Conservation (phyloP, 2,888 invertebrate species). For the Volucella zonaria region DNA sequence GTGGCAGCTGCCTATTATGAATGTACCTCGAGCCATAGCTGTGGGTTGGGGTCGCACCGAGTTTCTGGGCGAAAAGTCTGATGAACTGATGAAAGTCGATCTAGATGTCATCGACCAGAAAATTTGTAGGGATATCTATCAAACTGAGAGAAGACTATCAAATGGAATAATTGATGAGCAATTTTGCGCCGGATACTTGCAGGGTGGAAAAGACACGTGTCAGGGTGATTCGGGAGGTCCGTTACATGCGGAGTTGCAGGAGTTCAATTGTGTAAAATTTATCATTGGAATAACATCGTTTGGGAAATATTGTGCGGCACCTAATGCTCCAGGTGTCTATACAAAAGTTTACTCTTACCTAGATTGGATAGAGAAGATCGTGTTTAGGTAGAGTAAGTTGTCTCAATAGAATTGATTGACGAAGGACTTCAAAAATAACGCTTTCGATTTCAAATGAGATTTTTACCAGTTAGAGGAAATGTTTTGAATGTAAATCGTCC, state of each 20-base stretch:
- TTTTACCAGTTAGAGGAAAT: too few species aligned
- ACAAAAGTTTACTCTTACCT: slow-evolving; percentile 80
- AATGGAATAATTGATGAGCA: slow-evolving; percentile 81
- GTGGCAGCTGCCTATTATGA: slow-evolving; percentile 79
- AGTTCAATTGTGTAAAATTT: slow-evolving; percentile 81
- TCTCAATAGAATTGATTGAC: background rate
- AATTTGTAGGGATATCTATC: slow-evolving; percentile 78
- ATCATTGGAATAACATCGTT: slow-evolving; percentile 82
- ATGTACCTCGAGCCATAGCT: slow-evolving; percentile 77
- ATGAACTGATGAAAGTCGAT: slow-evolving; percentile 81
- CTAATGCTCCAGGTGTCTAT: slow-evolving; percentile 81
- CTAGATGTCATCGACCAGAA: slow-evolving; percentile 79
- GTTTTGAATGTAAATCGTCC: too few species aligned
- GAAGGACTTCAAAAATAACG: background rate
- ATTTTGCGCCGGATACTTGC: slow-evolving; percentile 82
- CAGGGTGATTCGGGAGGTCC: slow-evolving; percentile 82
- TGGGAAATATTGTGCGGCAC: slow-evolving; percentile 81
- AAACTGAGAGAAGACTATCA: slow-evolving; percentile 79
- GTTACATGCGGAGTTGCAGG: slow-evolving; percentile 79
- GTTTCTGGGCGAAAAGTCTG: slow-evolving; percentile 79
- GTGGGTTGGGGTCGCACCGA: slow-evolving; percentile 82
- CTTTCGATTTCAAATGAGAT: too few species aligned
- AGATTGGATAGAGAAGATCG: slow-evolving; percentile 81
- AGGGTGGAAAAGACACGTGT: slow-evolving; percentile 82
- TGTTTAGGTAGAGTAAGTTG: slow-evolving; percentile 73